Evolutionary conservation across 2,888 invertebrate species (phyloP).

Genomic region (Agrotis clavis): DNA sequence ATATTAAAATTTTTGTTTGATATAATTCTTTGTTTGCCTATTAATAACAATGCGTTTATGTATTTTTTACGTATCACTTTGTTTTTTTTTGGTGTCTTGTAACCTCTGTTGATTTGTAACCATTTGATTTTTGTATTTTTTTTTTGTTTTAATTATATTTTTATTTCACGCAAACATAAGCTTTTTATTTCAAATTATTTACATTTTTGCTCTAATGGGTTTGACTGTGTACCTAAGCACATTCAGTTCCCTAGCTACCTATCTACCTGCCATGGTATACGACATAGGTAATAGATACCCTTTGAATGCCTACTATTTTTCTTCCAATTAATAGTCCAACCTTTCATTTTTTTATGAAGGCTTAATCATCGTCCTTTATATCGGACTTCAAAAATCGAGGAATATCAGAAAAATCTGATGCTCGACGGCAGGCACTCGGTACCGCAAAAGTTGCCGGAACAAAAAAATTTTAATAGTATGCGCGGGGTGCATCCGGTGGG

Average conservation of each 20-base stretch:
- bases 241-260: neutral
- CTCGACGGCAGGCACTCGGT: no score
- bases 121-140: conserved; percentile 42
- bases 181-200: conserved; percentile 59
- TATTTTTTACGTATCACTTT: conserved; percentile 39
- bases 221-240: neutral
- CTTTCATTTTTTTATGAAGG: neutral
- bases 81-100: conserved; percentile 41
- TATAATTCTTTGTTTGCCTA: conserved; percentile 29
- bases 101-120: conserved; percentile 45
- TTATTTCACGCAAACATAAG: conserved; percentile 49
- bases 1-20: conserved; percentile 38
- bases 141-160: conserved; percentile 66
- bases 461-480: no score
- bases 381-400: no score
- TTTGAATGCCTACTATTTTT: neutral
- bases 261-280: neutral
- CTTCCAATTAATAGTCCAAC: neutral
- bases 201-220: conserved; percentile 4
- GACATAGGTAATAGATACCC: no score
- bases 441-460: no score
- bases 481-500: no score
- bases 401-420: no score
- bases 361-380: no score
- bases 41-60: conserved; percentile 40